A percentile compares a stretch with the other conserved stretches of the same genome.
Evolutionary conservation across 2,797 vertebrate genomes (phyloP).

Genomic region (Oophaga sylvatica): DNA sequence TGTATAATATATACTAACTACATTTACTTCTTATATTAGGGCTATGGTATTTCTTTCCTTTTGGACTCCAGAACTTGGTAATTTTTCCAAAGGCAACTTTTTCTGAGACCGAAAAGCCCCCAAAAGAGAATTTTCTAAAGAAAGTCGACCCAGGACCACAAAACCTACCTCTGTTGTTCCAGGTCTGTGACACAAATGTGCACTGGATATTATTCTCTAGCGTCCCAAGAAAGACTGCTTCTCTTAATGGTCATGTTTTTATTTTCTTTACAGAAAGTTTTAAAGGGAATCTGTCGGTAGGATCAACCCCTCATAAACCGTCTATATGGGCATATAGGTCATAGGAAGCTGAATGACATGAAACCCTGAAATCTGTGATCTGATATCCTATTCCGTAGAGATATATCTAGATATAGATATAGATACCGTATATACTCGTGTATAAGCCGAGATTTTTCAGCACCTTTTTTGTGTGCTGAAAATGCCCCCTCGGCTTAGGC

Average conservation of each 20-base stretch:
- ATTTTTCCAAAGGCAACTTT: slow-evolving; percentile 51
- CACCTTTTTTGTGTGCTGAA: too few species aligned
- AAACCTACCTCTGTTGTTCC: slow-evolving; percentile 62
- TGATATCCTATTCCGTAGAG: too few species aligned
- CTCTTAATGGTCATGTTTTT: not conserved
- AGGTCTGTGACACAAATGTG: slow-evolving; percentile 60
- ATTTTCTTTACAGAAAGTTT: not conserved
- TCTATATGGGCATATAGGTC: too few species aligned
- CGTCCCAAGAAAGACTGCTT: not conserved
- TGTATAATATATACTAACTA: too few species aligned
- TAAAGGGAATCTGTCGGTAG: too few species aligned
- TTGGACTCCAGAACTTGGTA: slow-evolving; percentile 65
- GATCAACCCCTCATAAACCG: too few species aligned
- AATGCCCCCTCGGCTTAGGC: too few species aligned
- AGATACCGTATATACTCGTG: too few species aligned
- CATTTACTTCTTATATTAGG: slow-evolving; percentile 64
- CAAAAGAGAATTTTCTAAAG: slow-evolving; percentile 47
- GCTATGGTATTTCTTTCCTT: slow-evolving; percentile 76
- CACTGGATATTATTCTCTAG: not conserved
- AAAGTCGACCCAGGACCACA: slow-evolving; percentile 56
- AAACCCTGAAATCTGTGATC: too few species aligned
- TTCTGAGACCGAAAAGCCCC: slow-evolving; percentile 68
- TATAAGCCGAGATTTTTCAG: too few species aligned
- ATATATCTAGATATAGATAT: too few species aligned
- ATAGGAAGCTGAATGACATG: too few species aligned